Conservation (phyloP, 2,113 vertebrate genomes). For the Aptenodytes patagonicus region DNA sequence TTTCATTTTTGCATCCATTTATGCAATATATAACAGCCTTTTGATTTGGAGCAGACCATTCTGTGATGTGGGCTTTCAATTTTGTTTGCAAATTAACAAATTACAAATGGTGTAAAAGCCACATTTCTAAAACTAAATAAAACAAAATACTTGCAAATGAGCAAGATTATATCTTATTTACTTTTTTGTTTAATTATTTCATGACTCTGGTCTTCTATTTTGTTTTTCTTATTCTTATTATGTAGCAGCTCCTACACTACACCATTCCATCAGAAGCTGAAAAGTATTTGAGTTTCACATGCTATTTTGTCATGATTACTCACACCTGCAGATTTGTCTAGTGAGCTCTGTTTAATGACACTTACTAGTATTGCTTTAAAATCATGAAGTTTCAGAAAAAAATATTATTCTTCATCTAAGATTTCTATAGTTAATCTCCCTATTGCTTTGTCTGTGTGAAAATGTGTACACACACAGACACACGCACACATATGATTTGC, state of each 20-base stretch:
- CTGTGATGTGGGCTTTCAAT: not conserved
- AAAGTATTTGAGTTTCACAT: not conserved
- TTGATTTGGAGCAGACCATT: not conserved
- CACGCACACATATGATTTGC: not conserved
- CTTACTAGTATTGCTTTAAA: not conserved
- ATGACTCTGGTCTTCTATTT: not conserved
- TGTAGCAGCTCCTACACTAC: not conserved
- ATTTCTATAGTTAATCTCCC: not conserved
- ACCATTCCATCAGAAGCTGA: not conserved
- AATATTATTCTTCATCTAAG: not conserved
- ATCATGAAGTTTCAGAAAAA: not conserved
- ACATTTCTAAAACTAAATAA: not conserved
- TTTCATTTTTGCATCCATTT: not conserved
- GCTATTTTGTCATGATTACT: not conserved
- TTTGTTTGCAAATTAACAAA: not conserved
- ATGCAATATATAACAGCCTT: not conserved
- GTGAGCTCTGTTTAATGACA: not conserved
- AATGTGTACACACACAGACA: not conserved
- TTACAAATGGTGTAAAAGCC: not conserved
- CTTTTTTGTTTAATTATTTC: not conserved
- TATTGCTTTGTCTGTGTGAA: not conserved
- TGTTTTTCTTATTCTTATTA: not conserved
- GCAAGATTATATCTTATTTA: not conserved
- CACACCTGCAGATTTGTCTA: not conserved
- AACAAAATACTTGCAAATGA: not conserved